A percentile compares a stretch with the other conserved stretches of the same genome.
Evolutionary conservation across 2,113 vertebrate species (phyloP).

Genomic region (Helogale parvula): DNA sequence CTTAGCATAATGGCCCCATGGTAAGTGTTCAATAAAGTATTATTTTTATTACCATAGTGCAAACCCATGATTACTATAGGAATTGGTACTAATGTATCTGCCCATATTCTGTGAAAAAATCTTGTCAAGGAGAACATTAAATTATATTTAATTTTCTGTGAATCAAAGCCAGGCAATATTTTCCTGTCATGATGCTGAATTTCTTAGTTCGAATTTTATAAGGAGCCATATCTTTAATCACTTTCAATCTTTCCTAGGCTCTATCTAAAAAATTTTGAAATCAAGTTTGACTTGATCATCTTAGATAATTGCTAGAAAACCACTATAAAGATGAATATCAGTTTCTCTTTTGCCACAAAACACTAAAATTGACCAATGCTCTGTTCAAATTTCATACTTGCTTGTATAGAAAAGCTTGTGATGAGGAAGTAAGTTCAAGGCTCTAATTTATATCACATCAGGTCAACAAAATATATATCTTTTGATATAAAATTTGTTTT

Average conservation of each 20-base stretch:
- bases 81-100: neutral
- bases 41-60: neutral
- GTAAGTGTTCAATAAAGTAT: neutral
- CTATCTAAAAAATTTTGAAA: neutral
- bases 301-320: constrained; percentile 27
- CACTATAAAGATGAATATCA: neutral
- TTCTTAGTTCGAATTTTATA: neutral
- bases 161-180: neutral
- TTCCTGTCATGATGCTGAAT: neutral
- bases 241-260: neutral
- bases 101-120: neutral
- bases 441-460: neutral
- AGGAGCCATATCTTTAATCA: neutral
- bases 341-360: neutral
- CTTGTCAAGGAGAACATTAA: neutral
- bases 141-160: constrained; percentile 14
- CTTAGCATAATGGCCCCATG: neutral
- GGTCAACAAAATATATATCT: neutral
- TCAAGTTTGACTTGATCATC: neutral
- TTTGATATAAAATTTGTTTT: neutral
- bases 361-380: neutral
- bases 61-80: neutral
- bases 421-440: neutral
- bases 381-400: neutral
- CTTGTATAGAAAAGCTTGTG: neutral